Evolutionary conservation across 2,888 invertebrate species (phyloP).

Genomic region (Pyrrhosoma nymphula): DNA sequence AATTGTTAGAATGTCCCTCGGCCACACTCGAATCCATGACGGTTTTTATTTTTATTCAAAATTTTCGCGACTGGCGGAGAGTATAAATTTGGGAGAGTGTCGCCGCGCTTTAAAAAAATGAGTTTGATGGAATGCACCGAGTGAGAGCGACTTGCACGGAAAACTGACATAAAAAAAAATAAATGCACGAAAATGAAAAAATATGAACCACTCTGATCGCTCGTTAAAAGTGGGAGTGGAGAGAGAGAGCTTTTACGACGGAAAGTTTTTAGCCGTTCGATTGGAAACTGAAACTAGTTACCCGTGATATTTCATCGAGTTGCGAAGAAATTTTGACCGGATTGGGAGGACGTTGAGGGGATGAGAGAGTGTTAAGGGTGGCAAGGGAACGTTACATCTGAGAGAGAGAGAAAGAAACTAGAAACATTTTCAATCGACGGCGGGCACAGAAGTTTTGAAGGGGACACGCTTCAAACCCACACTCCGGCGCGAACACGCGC

Average conservation of each 20-base stretch:
- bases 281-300: conserved; percentile 26
- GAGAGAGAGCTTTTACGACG: not conserved
- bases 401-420: not conserved
- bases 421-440: not conserved
- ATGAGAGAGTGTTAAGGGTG: not conserved
- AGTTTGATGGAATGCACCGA: not conserved
- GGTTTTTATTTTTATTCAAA: not conserved
- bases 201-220: not conserved
- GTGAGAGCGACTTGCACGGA: not conserved
- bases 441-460: not conserved
- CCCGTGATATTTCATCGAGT: conserved; percentile 15
- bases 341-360: not conserved
- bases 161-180: not conserved
- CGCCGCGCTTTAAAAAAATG: not conserved
- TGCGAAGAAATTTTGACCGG: not conserved
- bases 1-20: not conserved
- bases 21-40: not conserved
- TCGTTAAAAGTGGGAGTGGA: conserved; percentile 18
- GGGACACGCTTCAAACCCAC: not conserved
- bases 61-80: not conserved
- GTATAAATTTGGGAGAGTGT: conserved; percentile 3
- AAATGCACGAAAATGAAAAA: not conserved
- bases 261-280: conserved; percentile 2
- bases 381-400: not conserved
- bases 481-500: not conserved